Conservation (phyloP, 2,888 invertebrate genomes). For the Drosophila yooni region DNA sequence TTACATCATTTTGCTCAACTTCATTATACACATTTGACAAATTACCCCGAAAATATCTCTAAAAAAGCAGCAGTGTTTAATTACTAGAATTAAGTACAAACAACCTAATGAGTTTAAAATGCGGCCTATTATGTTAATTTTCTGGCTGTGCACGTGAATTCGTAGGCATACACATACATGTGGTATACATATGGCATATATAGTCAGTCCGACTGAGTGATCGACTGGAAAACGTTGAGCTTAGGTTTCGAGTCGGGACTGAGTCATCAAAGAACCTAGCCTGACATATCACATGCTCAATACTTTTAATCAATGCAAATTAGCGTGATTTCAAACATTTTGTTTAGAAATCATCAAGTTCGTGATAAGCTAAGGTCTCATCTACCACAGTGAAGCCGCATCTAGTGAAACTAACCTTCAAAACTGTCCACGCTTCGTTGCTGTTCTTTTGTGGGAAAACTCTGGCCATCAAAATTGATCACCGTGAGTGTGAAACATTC, state of each 20-base stretch:
- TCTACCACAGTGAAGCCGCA: constrained; percentile 24
- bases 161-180: background rate
- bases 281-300: constrained; percentile 55
- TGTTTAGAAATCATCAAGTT: constrained; percentile 32
- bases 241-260: constrained; percentile 12
- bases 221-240: constrained; percentile 35
- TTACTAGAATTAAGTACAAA: background rate
- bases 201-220: constrained; percentile 21
- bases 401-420: constrained; percentile 48
- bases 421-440: constrained; percentile 66
- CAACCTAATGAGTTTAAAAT: background rate
- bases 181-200: background rate
- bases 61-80: background rate
- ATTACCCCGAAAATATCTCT: background rate
- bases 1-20: background rate
- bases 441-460: constrained; percentile 49
- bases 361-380: constrained; percentile 48
- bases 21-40: background rate
- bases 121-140: background rate
- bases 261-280: constrained; percentile 51
- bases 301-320: constrained; percentile 61
- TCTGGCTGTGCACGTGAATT: background rate
- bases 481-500: constrained; percentile 22
- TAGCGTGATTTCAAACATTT: constrained; percentile 51
- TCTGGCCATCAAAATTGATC: constrained; percentile 26